A percentile compares a stretch with the other conserved stretches of the same genome.
Evolutionary conservation across 2,888 invertebrate genomes (phyloP).

Genomic region (Vesta saturnalis): DNA sequence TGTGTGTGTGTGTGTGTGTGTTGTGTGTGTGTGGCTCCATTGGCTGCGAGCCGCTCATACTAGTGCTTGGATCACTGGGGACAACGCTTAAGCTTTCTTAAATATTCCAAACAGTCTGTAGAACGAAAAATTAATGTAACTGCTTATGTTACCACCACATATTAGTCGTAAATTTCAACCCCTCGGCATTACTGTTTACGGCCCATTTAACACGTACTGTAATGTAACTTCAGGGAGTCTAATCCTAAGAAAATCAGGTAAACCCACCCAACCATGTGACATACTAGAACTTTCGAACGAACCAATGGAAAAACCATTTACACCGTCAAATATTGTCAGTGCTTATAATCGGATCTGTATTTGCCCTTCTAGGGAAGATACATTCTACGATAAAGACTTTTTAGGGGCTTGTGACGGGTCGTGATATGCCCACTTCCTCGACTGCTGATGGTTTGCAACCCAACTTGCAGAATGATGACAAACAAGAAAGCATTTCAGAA

Average conservation of each 20-base stretch:
- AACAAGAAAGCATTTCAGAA: neutral
- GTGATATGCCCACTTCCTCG: neutral
- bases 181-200: constrained; percentile 19
- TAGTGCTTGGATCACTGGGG: no score
- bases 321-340: constrained; percentile 17
- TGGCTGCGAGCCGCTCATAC: no score
- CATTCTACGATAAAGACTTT: neutral
- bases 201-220: constrained; percentile 9
- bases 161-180: constrained; percentile 13
- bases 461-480: neutral
- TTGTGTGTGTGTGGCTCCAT: no score
- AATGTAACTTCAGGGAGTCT: constrained; percentile 11
- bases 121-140: no score
- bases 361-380: neutral
- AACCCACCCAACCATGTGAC: constrained; percentile 19
- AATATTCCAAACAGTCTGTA: no score
- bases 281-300: constrained; percentile 17
- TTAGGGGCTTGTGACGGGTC: neutral
- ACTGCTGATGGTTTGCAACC: neutral
- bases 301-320: constrained; percentile 12
- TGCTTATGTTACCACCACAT: constrained; percentile 14
- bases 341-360: no score
- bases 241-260: constrained; percentile 22
- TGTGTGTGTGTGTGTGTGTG: no score
- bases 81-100: no score